Conservation (phyloP, 92 coral and sea anemone species). For the Desmophyllum pertusum region DNA sequence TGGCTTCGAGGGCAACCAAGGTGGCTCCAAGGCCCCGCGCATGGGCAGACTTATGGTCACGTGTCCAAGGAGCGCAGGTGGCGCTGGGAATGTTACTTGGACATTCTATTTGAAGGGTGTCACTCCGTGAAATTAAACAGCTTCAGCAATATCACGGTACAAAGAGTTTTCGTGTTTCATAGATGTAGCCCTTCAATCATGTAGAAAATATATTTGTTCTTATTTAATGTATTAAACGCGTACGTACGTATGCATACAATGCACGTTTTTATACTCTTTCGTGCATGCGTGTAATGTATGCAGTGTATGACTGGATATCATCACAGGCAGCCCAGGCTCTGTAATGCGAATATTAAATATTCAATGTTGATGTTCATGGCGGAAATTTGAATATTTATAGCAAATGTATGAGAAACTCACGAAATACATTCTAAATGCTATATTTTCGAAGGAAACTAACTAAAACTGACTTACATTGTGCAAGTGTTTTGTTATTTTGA, state of each 20-base stretch:
- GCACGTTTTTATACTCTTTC: too few species aligned
- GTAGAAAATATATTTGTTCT: neutral
- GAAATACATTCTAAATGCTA: too few species aligned
- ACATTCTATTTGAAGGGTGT: slow-evolving; percentile 89
- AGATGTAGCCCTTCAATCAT: neutral
- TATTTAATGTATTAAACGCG: neutral
- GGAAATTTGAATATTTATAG: too few species aligned
- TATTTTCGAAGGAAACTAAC: too few species aligned
- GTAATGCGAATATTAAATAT: too few species aligned
- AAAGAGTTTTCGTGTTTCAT: neutral
- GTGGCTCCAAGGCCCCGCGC: slow-evolving; percentile 91
- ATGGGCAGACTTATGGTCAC: slow-evolving; percentile 94
- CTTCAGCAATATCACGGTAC: neutral
- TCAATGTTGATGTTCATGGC: too few species aligned
- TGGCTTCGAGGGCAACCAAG: slow-evolving; percentile 94
- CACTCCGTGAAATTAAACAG: slow-evolving; percentile 58
- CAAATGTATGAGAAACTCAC: too few species aligned
- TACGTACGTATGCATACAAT: neutral
- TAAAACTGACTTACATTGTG: too few species aligned
- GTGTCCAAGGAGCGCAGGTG: slow-evolving; percentile 94
- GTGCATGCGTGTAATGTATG: neutral
- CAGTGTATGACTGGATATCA: too few species aligned
- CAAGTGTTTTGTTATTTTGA: too few species aligned
- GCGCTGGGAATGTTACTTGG: slow-evolving; percentile 90
- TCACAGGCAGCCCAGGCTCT: too few species aligned